Evolutionary conservation across 2,888 invertebrate genomes (phyloP), one percentile per base, ranked within the genome.

Genomic region (Desoria tigrina): DNA sequence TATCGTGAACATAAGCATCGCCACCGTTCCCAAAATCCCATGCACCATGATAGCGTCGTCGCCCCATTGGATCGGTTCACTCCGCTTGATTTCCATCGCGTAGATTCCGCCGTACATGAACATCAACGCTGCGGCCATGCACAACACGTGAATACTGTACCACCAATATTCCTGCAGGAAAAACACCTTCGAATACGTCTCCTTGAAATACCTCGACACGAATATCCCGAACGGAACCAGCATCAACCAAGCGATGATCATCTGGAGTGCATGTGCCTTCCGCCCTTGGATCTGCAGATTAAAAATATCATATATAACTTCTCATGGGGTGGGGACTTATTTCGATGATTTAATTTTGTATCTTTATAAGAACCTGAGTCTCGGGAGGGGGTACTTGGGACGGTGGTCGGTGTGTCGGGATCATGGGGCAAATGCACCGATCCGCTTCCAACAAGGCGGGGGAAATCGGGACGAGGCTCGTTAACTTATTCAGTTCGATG

Each of bases 121-220:
- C 61, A 70, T 65, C 1, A 60, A 58, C 6, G 67, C 67, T n/a
- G 63, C 60, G 7, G 28, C 18, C 55, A 68, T 56, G 28, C 70
- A 68, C 9, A 70, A 23, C 2, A 65, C 65, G 32, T 68, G 71
- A 14, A 65, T 67, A 1, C 65, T 59, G 53, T 55, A 71, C 71
- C 68, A 71, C 71, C 71, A 71, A 54, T 59, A 71, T 39, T 71
- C 71, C 28, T 71, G 67, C 9, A 71, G 65, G 23, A 71, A 68
- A 37, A 61, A 67, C 16, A 68, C 71, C 45, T 65, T 68, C 16
- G 65, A 57, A 28, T 63, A 71, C 9, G 71, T 71, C 27, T 71
- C 71, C 28, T 71, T 71, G 61, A 68, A 71, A 37, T 65, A 71
- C 9, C 71, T 59, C 27, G 60, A 55, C 3, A 65, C 59, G 49